These are phyloP conservation scores for Megalopta genalis DNA, from an alignment of 1,140 invertebrate species.

Conservation along the genomic window DNA sequence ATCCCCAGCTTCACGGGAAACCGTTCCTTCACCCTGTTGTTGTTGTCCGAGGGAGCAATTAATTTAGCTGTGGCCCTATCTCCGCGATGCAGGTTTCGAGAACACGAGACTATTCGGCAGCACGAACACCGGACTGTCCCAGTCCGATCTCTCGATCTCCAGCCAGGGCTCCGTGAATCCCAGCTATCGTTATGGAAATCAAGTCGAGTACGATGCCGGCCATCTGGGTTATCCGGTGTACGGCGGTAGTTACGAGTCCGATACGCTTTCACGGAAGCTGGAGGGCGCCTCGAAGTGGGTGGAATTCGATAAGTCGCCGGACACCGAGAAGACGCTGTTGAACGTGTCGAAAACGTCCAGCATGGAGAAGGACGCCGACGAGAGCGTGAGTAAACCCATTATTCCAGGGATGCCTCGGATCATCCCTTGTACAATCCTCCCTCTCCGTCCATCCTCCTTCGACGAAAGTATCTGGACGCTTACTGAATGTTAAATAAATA, in stretches of 20 bases:
- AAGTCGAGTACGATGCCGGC: constrained; percentile 87
- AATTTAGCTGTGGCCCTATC: background rate
- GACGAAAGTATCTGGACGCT: no score
- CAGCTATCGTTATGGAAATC: constrained; percentile 88
- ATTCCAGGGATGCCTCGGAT: background rate
- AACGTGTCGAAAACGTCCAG: constrained; percentile 67
- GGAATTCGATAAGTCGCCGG: constrained; percentile 78
- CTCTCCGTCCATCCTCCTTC: no score
- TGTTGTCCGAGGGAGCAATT: background rate
- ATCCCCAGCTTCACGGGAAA: background rate
- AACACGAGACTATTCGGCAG: constrained; percentile 77
- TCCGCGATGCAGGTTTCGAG: constrained; percentile 67
- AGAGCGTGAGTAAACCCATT: constrained; percentile 64
- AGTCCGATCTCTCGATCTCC: constrained; percentile 87
- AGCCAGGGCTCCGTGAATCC: constrained; percentile 85
- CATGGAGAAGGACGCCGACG: constrained; percentile 76
- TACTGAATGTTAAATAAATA: no score
- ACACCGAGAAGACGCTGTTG: constrained; percentile 74
- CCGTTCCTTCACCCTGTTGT: background rate
- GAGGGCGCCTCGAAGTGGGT: constrained; percentile 80
- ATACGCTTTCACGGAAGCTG: constrained; percentile 74
- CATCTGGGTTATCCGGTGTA: constrained; percentile 85
- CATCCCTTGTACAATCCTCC: no score
- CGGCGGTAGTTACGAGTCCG: constrained; percentile 77
- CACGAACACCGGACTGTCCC: constrained; percentile 86